Conservation (phyloP, 1,140 invertebrate species). For the Psilanteris sp. region DNA sequence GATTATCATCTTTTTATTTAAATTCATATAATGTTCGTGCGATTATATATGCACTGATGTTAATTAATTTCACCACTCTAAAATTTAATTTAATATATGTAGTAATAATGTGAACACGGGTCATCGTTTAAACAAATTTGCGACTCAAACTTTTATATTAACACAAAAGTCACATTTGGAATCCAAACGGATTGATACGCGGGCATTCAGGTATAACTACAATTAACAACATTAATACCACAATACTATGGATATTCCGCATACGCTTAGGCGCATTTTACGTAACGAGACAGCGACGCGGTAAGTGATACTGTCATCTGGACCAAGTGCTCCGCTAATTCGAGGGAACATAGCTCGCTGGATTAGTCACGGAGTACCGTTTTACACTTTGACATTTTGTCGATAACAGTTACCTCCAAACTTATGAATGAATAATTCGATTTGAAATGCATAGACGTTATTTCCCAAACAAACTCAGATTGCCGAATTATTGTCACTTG, state of each 20-base stretch:
- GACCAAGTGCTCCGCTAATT: conserved; percentile 59
- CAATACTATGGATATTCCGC: conserved; percentile 28
- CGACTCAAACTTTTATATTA: not conserved
- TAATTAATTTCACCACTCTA: too few species aligned
- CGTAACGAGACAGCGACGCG: conserved; percentile 44
- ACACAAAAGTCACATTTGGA: too few species aligned
- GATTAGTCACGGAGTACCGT: conserved; percentile 52
- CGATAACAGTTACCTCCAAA: conserved; percentile 55
- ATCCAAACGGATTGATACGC: too few species aligned
- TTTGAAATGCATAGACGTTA: conserved; percentile 50
- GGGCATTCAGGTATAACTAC: not conserved
- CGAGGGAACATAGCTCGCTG: conserved; percentile 37
- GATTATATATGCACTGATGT: too few species aligned
- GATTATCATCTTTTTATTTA: too few species aligned
- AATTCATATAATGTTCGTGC: too few species aligned
- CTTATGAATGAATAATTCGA: conserved; percentile 61
- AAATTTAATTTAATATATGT: too few species aligned
- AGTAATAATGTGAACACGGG: too few species aligned
- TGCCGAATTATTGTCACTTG: conserved; percentile 50
- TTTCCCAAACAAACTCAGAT: conserved; percentile 51
- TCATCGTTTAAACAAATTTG: too few species aligned
- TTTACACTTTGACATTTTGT: conserved; percentile 61
- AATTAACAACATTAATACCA: conserved; percentile 29
- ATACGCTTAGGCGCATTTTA: conserved; percentile 43
- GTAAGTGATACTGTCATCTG: conserved; percentile 61